Base-by-base conservation (phyloP, 2,113 vertebrate genomes). In the Callorhinus ursinus region DNA sequence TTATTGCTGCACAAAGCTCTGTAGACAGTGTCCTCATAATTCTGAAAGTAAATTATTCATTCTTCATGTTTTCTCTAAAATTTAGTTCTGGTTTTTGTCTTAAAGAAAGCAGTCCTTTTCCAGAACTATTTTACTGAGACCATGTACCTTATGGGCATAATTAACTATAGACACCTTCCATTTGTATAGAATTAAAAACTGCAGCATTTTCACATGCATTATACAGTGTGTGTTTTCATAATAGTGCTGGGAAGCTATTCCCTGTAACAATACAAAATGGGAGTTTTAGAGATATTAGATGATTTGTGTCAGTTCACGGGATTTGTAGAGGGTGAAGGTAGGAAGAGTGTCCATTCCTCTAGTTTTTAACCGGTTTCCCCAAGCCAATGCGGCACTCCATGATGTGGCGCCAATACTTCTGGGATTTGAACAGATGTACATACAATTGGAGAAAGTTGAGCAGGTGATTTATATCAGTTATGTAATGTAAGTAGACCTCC, bases 401-500 rank as follows among this genome's bases (percentile, higher is more conserved):
- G 2, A 10, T 2, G 7, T 16, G 4, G 7, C 51, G 4, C 18
- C 18, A n/a, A 15, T 31, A 14, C 15, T 19, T 39, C 33, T 57
- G 19, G 55, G 4, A 1, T 49, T 18, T 69, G 49, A 69, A 53
- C 6, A 33, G 16, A 22, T 0, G 0, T 12, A 4, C 1, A 39
- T 12, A 5, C 1, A 39, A 4, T 0, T 65, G 36, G 15, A 76
- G 10, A n/a, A 74, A 36, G 67, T 0, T 16, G 19, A 61, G 31
- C 2, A 9, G 4, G n/a, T 51, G 42, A 57, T 12, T n/a, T 55
- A 36, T 22, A 42, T 39, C 21, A 69, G 36, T 42, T 61, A 53
- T 42, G 3, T 4, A 51, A 6, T 16, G 42, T 6, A 12, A 59
- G 18, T 7, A 36, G 72, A 39, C 18, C 6, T 18, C 8, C 28